These are phyloP conservation scores for Sebastes variabilis DNA, from an alignment of 2,797 vertebrate genomes.

Conservation along the genomic window DNA sequence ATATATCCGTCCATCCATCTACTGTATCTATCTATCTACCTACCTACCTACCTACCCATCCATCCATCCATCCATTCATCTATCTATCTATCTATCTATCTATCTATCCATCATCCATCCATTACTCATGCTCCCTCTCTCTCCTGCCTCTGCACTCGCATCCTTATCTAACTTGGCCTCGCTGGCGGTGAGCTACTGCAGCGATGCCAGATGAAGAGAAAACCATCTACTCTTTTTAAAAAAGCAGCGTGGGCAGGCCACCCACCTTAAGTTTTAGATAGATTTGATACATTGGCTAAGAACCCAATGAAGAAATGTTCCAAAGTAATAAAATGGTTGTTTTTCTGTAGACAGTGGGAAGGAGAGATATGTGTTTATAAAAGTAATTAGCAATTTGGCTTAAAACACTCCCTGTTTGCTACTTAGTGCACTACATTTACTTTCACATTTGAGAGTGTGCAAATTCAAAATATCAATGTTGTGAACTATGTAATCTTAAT, in stretches of 20 bases:
- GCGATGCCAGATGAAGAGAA: constrained; percentile 62
- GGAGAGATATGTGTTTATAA: not conserved
- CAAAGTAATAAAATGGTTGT: constrained; percentile 21
- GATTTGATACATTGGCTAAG: constrained; percentile 48
- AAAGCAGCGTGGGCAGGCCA: constrained; percentile 60
- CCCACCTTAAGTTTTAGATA: constrained; percentile 68
- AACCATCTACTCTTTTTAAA: constrained; percentile 60
- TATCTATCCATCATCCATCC: not conserved
- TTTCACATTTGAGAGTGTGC: not conserved
- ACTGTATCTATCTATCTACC: not conserved
- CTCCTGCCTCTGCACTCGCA: constrained; percentile 58
- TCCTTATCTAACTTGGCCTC: constrained; percentile 68
- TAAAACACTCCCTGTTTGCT: not conserved
- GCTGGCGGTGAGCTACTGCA: constrained; percentile 42
- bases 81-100: no score
- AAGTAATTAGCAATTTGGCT: not conserved
- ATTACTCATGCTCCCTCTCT: constrained; percentile 33
- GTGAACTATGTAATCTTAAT: not conserved
- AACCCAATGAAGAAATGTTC: constrained; percentile 40
- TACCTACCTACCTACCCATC: no score
- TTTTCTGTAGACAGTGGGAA: constrained; percentile 18
- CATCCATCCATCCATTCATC: rapidly evolving
- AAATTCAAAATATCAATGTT: not conserved
- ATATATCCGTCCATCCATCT: not conserved
- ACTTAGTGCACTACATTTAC: not conserved